These are phyloP conservation scores for Scatophagus argus DNA, from an alignment of 2,113 vertebrate species.

Conservation along the genomic window DNA sequence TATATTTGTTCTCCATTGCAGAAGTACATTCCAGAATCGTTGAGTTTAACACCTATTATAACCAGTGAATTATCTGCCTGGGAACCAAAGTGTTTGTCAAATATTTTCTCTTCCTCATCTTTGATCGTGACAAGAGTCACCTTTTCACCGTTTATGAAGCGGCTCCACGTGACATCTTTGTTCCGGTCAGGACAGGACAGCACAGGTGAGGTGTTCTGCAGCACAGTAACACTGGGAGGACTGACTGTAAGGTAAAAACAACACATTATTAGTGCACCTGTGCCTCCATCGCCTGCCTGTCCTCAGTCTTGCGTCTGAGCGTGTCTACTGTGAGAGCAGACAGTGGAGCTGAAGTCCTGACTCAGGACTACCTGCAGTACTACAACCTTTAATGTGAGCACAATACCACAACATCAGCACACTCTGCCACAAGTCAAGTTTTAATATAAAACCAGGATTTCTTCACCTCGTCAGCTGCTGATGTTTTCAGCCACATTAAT, in stretches of 20 bases:
- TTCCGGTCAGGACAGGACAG: slow-evolving; percentile 24
- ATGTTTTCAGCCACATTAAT: no score
- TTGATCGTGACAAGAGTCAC: neutral
- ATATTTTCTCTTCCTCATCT: rapidly evolving
- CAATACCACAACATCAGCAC: no score
- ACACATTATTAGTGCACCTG: neutral
- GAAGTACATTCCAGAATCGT: neutral
- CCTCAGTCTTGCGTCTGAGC: no score
- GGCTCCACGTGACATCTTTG: slow-evolving; percentile 17
- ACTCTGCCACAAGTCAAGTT: no score
- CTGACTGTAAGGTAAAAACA: neutral
- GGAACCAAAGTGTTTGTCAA: neutral
- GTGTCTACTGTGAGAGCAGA: no score
- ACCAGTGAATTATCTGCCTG: neutral
- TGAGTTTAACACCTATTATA: rapidly evolving
- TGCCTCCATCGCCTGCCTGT: neutral
- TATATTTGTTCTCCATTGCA: neutral
- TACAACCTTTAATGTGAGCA: no score
- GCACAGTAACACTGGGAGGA: rapidly evolving
- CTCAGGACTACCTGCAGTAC: no score
- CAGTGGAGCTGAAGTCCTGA: no score
- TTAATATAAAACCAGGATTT: no score
- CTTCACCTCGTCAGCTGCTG: no score
- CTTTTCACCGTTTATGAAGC: rapidly evolving
- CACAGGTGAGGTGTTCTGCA: rapidly evolving